A percentile compares a stretch with the other conserved stretches of the same genome.
Conservation (phyloP, 2,113 vertebrate species). For the Trochalopteron elliotii region DNA sequence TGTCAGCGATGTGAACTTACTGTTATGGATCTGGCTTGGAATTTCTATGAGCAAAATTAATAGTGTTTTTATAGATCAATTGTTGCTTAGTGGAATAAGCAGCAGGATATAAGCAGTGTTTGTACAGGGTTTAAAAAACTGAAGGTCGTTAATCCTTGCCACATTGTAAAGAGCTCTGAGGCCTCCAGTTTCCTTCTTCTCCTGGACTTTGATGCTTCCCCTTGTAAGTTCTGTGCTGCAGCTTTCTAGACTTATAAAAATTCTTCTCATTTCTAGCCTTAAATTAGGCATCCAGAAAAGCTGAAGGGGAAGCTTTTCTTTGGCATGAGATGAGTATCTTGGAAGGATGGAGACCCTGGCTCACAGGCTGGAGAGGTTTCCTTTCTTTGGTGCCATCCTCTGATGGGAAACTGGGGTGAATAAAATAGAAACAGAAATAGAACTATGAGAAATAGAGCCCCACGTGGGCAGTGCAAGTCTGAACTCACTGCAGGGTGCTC, state of each 20-base stretch:
- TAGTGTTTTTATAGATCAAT: not conserved
- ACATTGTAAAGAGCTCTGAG: not conserved
- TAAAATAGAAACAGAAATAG: no score
- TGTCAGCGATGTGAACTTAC: not conserved
- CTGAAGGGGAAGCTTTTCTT: not conserved
- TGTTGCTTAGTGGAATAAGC: not conserved
- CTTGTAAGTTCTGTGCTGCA: not conserved
- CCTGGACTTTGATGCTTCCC: not conserved
- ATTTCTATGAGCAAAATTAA: not conserved
- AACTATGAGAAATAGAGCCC: no score
- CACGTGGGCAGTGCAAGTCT: accelerated
- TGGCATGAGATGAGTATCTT: not conserved
- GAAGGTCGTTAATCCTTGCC: not conserved
- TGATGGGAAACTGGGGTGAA: not conserved
- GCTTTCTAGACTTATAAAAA: not conserved
- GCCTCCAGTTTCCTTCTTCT: not conserved
- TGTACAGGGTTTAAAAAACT: not conserved
- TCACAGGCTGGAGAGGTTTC: not conserved
- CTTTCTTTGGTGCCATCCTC: not conserved
- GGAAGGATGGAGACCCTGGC: not conserved
- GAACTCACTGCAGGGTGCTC: not conserved
- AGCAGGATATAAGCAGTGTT: not conserved
- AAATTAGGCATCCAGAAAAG: not conserved
- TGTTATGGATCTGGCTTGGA: not conserved
- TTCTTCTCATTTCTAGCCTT: not conserved